Conservation (phyloP, 1,140 invertebrate genomes). For the Melanaphis sacchari region DNA sequence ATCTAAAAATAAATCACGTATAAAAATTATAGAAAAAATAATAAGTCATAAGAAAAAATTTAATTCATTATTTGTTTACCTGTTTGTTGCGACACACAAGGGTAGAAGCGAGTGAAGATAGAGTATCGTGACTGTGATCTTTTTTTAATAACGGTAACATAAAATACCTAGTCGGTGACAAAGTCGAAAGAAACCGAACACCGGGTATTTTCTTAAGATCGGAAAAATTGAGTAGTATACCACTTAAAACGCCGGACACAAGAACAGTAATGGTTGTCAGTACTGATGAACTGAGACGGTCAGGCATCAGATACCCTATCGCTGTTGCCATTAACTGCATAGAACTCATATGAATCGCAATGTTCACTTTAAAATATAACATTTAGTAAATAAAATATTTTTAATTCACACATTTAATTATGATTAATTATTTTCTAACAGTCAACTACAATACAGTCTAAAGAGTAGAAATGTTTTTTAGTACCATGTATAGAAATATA, state of each 20-base stretch:
- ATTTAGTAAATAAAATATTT: constrained; percentile 28
- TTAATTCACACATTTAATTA: background rate
- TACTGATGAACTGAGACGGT: constrained; percentile 67
- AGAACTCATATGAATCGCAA: constrained; percentile 81
- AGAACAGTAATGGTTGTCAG: constrained; percentile 72
- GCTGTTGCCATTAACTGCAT: constrained; percentile 76
- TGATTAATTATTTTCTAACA: background rate
- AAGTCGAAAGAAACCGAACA: constrained; percentile 70
- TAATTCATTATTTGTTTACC: constrained; percentile 62
- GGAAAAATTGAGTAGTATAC: constrained; percentile 25
- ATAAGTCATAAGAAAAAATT: background rate
- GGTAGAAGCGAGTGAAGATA: constrained; percentile 67
- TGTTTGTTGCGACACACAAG: constrained; percentile 74
- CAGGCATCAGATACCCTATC: constrained; percentile 71
- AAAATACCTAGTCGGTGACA: constrained; percentile 74
- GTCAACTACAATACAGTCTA: background rate
- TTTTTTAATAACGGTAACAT: constrained; percentile 72
- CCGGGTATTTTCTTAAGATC: constrained; percentile 36
- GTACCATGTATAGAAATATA: background rate
- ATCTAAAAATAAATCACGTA: constrained; percentile 66
- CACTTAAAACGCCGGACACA: constrained; percentile 67
- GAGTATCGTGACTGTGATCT: constrained; percentile 72
- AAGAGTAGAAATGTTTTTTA: background rate
- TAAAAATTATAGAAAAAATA: background rate
- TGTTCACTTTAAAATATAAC: constrained; percentile 68